Evolutionary conservation across 2,888 invertebrate genomes (phyloP).

Genomic region (Aleiodes alternator): DNA sequence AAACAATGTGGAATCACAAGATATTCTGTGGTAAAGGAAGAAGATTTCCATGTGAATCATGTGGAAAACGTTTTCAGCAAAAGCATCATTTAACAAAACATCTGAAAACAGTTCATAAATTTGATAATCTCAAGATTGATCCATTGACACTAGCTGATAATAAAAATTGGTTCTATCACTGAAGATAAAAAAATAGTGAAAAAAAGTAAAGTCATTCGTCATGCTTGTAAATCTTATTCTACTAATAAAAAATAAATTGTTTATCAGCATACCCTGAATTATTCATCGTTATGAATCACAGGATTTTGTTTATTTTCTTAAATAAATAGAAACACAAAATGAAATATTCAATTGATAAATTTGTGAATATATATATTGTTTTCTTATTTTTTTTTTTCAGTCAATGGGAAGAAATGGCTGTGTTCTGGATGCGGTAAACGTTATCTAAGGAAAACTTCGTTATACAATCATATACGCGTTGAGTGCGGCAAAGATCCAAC

Average conservation of each 20-base stretch:
- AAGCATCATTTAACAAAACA: constrained; percentile 69
- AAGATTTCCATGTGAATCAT: constrained; percentile 71
- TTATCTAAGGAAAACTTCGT: constrained; percentile 68
- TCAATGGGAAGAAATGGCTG: constrained; percentile 57
- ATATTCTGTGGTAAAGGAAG: constrained; percentile 71
- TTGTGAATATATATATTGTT: neutral
- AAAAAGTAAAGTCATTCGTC: neutral
- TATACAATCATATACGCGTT: constrained; percentile 67
- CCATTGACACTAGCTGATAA: constrained; percentile 27
- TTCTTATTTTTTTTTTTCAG: constrained; percentile 60
- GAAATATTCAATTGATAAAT: neutral
- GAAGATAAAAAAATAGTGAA: neutral
- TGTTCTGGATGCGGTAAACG: constrained; percentile 66
- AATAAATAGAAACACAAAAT: neutral
- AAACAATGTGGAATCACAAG: constrained; percentile 69
- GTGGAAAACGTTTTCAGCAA: constrained; percentile 70
- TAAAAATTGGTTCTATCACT: constrained; percentile 44
- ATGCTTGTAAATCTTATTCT: neutral
- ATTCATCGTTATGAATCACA: neutral
- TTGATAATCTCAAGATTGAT: constrained; percentile 15
- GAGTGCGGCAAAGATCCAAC: constrained; percentile 71
- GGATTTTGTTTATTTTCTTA: neutral
- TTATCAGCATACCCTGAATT: too few relatives aligned
- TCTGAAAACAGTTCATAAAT: constrained; percentile 60
- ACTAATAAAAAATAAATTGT: constrained; percentile 7